phyloP scores from a whole-genome alignment of 2,888 invertebrate genomes.

The Hylaea fasciaria region DNA sequence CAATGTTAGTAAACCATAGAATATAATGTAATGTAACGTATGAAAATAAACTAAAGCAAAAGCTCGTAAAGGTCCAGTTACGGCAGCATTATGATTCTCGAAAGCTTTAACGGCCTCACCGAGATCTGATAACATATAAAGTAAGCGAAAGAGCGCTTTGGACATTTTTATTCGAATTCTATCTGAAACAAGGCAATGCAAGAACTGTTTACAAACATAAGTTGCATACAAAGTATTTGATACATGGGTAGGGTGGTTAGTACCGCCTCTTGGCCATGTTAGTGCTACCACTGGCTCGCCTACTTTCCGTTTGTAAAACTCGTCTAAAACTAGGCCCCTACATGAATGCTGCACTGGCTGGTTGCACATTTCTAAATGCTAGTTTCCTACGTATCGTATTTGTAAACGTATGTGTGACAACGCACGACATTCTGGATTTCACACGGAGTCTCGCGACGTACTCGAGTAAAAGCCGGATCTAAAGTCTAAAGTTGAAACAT shows the following conservation, averaged over 20 bases:
- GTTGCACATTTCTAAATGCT: constrained; percentile 69
- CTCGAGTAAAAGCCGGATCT: constrained; percentile 36
- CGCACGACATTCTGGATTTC: constrained; percentile 43
- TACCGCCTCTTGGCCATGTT: constrained; percentile 43
- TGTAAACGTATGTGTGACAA: constrained; percentile 41
- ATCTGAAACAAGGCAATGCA: constrained; percentile 1
- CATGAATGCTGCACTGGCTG: constrained; percentile 59
- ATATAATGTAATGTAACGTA: too few relatives aligned
- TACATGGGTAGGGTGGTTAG: constrained; percentile 3
- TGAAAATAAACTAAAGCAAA: too few relatives aligned
- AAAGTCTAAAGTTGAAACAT: not conserved
- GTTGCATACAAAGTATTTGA: not conserved
- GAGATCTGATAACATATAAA: too few relatives aligned
- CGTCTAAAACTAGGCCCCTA: constrained; percentile 73
- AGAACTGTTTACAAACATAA: constrained; percentile 33
- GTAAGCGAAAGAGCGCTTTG: too few relatives aligned
- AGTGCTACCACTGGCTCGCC: constrained; percentile 62
- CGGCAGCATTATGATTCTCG: too few relatives aligned
- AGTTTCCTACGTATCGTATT: constrained; percentile 55
- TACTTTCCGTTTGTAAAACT: constrained; percentile 82
- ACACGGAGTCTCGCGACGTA: constrained; percentile 28
- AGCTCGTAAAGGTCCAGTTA: too few relatives aligned
- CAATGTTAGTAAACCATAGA: too few relatives aligned
- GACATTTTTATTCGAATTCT: too few relatives aligned
- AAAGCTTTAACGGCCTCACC: too few relatives aligned